Base-by-base conservation (phyloP, 2,797 vertebrate genomes). In the Coregonus suidteri region DNA sequence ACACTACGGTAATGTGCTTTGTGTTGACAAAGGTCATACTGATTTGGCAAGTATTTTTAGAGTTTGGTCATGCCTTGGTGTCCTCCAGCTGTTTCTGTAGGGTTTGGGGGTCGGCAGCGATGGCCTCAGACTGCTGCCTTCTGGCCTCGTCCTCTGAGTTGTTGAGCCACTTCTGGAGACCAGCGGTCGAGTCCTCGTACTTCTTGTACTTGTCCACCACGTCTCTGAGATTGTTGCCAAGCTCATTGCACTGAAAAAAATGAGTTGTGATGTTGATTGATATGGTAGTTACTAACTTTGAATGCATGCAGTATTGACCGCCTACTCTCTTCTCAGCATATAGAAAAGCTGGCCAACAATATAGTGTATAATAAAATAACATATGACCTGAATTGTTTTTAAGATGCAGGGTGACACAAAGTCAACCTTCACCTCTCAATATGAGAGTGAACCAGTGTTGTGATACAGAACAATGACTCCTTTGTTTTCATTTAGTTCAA, bases 81-180 rank as follows among this genome's bases (percentile, higher is more conserved):
- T 99, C 97, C 86, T 99, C 98, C 77, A 99, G 90, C 85, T 99
- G 98, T 85, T 95, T 96, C 86, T 99, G 98, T 30, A 99, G 93
- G 31, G 95, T 96, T 87, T 96, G 93, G 6, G 97, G 97, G 79
- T 99, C 97, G 25, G 95, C 95, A 80, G 97, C 96, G 64, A 99
- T 95, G 76, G 96, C 88, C 84, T 99, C 97, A 0, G 94, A 93
- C 1, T 98, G 92, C 74, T 97, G 96, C 73, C 93, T 96, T 80
- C 93, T 95, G 0, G 96, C 96, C 82, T 95, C 91, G 37, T 94
- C 92, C 91, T 99, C 97, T 41, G 95, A 96, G 73, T 85, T 88
- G 82, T 94, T 93, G 9, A 99, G 95, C 90, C 96, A 95, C 30
- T 94, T 93, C 64, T 95, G n/a, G 75, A 99, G 95, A 16, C 90